Evolutionary conservation across 1,140 invertebrate genomes (phyloP).

Genomic region (Polyergus mexicanus): DNA sequence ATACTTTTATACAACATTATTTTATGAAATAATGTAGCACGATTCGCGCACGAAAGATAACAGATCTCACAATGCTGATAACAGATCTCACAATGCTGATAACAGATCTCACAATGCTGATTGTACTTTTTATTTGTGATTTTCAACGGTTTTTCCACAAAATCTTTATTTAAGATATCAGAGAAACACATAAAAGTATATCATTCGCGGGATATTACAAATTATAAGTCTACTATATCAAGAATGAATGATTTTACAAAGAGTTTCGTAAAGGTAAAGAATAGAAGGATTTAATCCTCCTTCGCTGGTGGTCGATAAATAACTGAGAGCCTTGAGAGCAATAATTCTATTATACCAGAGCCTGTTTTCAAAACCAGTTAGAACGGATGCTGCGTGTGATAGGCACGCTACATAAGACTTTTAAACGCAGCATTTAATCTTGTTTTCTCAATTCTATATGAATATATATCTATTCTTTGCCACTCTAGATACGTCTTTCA

Average conservation of each 20-base stretch:
- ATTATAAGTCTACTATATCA: not conserved
- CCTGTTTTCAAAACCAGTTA: conserved; percentile 79
- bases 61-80: not conserved
- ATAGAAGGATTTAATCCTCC: conserved; percentile 38
- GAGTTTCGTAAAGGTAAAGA: not conserved
- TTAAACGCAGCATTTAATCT: too few relatives aligned
- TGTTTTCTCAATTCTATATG: too few relatives aligned
- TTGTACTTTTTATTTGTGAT: not conserved
- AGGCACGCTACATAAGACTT: not conserved
- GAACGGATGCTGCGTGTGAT: conserved; percentile 20
- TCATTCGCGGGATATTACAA: too few relatives aligned
- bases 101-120: too few relatives aligned
- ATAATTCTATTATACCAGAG: conserved; percentile 72
- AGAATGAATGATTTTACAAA: not conserved
- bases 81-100: not conserved
- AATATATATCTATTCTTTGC: too few relatives aligned
- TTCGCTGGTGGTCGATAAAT: conserved; percentile 70
- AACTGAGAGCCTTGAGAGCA: conserved; percentile 67
- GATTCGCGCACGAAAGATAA: not conserved
- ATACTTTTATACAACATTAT: conserved; percentile 68
- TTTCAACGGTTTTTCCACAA: not conserved
- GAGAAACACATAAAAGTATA: not conserved
- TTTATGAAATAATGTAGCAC: not conserved
- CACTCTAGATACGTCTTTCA: too few relatives aligned
- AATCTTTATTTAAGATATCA: not conserved